Base-by-base conservation (phyloP, 2,797 vertebrate species). In the Acrossocheilus fasciatus region DNA sequence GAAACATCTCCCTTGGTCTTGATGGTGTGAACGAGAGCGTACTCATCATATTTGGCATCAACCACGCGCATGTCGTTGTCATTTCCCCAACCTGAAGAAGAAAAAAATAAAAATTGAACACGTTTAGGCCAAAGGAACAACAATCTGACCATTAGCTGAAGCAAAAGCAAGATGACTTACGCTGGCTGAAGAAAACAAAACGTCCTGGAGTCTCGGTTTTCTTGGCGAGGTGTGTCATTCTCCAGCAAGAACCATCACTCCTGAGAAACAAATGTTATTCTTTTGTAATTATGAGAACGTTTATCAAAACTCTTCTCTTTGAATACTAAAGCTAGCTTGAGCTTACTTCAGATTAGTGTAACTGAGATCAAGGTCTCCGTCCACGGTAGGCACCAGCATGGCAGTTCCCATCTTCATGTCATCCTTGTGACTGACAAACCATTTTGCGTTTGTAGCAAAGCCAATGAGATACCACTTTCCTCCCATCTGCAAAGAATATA, bases 391-490 rank as follows among this genome's bases (percentile, higher is more conserved):
- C 0, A 70, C 75, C 1, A 98, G 23, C 4, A 88, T 7, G 0
- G 94, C 93, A 9, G 87, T 94, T 76, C 97, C 97, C 94, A 96
- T 94, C 92, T 94, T 96, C 96, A 98, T 94, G 1, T 4, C 1
- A 0, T 54, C 89, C 89, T 94, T 97, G 87, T 96, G 91, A 68
- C 90, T 94, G 78, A 93, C 95, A 92, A 98, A 97, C 98, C 98
- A 99, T 73, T 89, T 84, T 6, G 97, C 93, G 45, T 97, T 97
- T 89, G 97, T 97, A 82, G 97, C 97, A 84, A 98, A 91, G 62
- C 95, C 98, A 0, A 94, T 82, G 78, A 94, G 89, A 94, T 95
- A 97, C 98, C 98, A 99, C 83, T 89, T 96, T 23, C 98, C 98
- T 1, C 91, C 73, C 83, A 98, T 91, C 98, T 99, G 89, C 23